These are phyloP conservation scores for Diceros bicornis DNA, from an alignment of 2,797 vertebrate genomes.

Conservation along the genomic window DNA sequence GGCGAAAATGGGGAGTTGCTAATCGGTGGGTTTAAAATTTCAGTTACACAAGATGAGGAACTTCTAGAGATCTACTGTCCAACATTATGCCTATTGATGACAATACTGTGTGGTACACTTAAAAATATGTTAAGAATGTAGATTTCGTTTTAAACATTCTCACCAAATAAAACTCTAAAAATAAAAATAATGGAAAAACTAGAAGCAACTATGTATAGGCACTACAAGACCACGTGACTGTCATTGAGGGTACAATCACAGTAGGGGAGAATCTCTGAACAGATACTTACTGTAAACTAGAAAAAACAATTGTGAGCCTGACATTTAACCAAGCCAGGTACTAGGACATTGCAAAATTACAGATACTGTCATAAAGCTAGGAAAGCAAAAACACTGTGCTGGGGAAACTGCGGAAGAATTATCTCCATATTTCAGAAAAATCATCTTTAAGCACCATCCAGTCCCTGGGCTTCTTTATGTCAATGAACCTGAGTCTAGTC, in stretches of 20 bases:
- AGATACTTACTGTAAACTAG: background rate
- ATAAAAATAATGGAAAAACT: background rate
- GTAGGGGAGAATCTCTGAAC: background rate
- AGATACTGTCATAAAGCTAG: background rate
- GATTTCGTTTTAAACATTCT: background rate
- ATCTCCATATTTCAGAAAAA: background rate
- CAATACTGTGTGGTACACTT: background rate
- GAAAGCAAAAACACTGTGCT: background rate
- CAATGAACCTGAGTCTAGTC: background rate
- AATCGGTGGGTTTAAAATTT: background rate
- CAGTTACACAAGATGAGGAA: background rate
- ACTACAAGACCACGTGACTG: background rate
- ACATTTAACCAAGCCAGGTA: background rate
- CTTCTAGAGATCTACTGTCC: background rate
- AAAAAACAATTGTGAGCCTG: constrained; percentile 5
- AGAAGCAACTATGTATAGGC: background rate
- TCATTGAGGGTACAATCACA: background rate
- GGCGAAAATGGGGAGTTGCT: background rate
- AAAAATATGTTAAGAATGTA: background rate
- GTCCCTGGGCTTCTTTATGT: background rate
- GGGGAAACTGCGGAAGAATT: background rate
- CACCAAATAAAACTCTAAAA: background rate
- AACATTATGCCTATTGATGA: background rate
- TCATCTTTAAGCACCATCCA: background rate
- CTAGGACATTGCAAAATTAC: background rate